These are phyloP conservation scores for Villa cingulata DNA, from an alignment of 2,888 invertebrate genomes.

Conservation along the genomic window DNA sequence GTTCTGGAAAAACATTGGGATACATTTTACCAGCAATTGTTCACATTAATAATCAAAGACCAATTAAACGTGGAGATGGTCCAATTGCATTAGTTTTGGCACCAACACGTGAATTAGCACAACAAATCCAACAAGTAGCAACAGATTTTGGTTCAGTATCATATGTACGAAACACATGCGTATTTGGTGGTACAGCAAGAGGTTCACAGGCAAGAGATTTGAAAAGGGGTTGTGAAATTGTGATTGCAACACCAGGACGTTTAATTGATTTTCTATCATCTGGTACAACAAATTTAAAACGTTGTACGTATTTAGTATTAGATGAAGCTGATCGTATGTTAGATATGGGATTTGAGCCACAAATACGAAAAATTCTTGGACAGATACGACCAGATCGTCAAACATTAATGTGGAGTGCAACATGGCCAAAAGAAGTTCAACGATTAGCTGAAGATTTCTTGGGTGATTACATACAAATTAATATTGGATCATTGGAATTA, in stretches of 20 bases:
- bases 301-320: slow-evolving; percentile 77
- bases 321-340: slow-evolving; percentile 94
- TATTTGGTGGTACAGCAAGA: slow-evolving; percentile 84
- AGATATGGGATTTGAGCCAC: slow-evolving; percentile 97
- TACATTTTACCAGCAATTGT: slow-evolving; percentile 76
- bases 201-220: slow-evolving; percentile 61
- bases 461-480: slow-evolving; percentile 79
- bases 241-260: slow-evolving; percentile 85
- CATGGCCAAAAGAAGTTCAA: slow-evolving; percentile 96
- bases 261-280: slow-evolving; percentile 77
- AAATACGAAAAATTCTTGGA: slow-evolving; percentile 86
- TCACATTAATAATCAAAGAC: slow-evolving; percentile 72
- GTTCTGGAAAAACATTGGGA: slow-evolving; percentile 66
- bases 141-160: slow-evolving; percentile 67
- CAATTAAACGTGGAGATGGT: slow-evolving; percentile 63
- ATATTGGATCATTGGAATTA: slow-evolving; percentile 69
- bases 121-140: slow-evolving; percentile 75
- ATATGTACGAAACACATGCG: slow-evolving; percentile 69
- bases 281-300: slow-evolving; percentile 57
- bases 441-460: slow-evolving; percentile 88
- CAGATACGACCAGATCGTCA: slow-evolving; percentile 92
- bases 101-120: slow-evolving; percentile 65
- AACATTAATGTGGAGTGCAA: slow-evolving; percentile 97
- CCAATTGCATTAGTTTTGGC: slow-evolving; percentile 72
- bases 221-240: slow-evolving; percentile 72